A percentile compares a stretch with the other conserved stretches of the same genome.
These are phyloP conservation scores for Lagopus muta DNA, from an alignment of 2,113 vertebrate species.

Conservation along the genomic window DNA sequence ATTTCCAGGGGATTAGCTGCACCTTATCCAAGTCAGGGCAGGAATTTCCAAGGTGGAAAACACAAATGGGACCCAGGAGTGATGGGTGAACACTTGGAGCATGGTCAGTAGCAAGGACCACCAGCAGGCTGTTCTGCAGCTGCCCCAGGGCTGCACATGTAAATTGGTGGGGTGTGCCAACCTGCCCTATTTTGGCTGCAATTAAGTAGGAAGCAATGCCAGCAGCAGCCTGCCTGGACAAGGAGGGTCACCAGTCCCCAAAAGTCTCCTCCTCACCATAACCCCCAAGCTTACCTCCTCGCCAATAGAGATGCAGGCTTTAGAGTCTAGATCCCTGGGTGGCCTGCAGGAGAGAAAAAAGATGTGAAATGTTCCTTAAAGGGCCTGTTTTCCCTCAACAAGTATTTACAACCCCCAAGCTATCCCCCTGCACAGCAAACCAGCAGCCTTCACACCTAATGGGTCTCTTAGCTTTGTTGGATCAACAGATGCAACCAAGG, in stretches of 20 bases:
- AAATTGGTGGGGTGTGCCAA: not conserved
- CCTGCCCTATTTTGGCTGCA: not conserved
- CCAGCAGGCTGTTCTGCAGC: not conserved
- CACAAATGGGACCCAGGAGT: not conserved
- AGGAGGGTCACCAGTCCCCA: not conserved
- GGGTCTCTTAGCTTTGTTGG: not conserved
- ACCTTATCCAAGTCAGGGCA: not conserved
- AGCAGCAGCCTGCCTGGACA: not conserved
- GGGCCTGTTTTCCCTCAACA: not conserved
- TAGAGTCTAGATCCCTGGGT: slow-evolving; percentile 95
- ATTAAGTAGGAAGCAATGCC: not conserved
- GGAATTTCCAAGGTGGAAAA: not conserved
- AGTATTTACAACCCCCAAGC: not conserved
- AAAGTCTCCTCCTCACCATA: not conserved
- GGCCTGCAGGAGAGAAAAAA: slow-evolving; percentile 78
- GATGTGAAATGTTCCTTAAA: not conserved
- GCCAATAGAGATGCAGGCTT: slow-evolving; percentile 94
- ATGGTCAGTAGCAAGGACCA: not conserved
- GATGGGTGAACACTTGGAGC: not conserved
- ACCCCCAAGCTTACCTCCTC: slow-evolving; percentile 85
- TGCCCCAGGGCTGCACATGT: not conserved
- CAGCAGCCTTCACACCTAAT: not conserved
- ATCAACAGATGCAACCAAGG: not conserved
- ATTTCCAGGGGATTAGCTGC: slow-evolving; percentile 25
- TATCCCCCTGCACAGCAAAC: not conserved